Percentiles rank a stretch among this genome's conserved stretches.
These are phyloP conservation scores for Gadopsis marmoratus DNA, from an alignment of 2,797 vertebrate genomes.

Conservation along the genomic window DNA sequence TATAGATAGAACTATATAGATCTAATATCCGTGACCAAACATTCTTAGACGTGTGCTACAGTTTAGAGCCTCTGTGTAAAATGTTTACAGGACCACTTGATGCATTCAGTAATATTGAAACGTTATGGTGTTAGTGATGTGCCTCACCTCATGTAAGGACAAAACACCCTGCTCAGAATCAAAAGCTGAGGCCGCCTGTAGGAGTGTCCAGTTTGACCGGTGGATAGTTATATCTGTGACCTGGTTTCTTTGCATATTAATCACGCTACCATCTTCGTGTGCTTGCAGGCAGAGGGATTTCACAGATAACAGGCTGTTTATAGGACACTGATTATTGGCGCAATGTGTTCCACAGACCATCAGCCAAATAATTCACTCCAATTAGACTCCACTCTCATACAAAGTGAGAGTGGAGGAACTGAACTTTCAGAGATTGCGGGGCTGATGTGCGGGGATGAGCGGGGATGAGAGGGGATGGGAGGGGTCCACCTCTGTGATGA, in stretches of 20 bases:
- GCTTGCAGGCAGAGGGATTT: constrained; percentile 74
- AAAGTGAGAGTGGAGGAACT: constrained; percentile 44
- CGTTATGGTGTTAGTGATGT: neutral
- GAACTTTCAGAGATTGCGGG: constrained; percentile 41
- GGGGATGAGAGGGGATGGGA: neutral
- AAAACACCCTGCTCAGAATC: constrained; percentile 13
- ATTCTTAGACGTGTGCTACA: neutral
- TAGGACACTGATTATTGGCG: constrained; percentile 68
- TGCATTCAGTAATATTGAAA: neutral
- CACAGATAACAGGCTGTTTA: constrained; percentile 78
- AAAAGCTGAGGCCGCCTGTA: constrained; percentile 4
- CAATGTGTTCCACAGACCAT: constrained; percentile 76
- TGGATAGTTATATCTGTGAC: constrained; percentile 75
- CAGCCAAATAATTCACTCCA: constrained; percentile 75
- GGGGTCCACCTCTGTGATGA: constrained; percentile 39
- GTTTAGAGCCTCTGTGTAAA: neutral
- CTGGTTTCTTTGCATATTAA: constrained; percentile 83
- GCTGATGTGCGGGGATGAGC: constrained; percentile 30
- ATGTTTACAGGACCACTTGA: neutral
- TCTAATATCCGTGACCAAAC: neutral
- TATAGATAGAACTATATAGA: neutral
- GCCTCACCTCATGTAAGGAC: constrained; percentile 15
- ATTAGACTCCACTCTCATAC: constrained; percentile 73
- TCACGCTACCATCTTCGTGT: constrained; percentile 60
- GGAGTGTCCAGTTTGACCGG: constrained; percentile 64